Base-by-base conservation (phyloP, 2,888 invertebrate genomes). In the Torymus auratus region DNA sequence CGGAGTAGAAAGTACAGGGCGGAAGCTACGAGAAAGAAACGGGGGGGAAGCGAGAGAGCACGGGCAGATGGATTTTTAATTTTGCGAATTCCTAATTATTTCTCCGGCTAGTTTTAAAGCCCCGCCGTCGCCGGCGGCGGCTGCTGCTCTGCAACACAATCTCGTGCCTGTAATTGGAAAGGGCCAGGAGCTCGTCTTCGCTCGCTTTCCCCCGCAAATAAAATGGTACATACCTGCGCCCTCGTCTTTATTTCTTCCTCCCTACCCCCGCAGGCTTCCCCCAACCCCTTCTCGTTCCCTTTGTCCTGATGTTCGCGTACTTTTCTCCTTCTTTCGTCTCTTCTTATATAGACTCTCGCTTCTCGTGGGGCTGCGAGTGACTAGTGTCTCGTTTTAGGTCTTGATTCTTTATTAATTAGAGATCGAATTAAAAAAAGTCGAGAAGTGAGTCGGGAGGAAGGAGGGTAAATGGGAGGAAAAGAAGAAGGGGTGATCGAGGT, bases 81-180 rank as follows among this genome's bases (percentile, higher is more conserved):
- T 88, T 86, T 84, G 84, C 82, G 84, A 84, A 85, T 87, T 86
- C 83, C 85, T 87, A 87, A 87, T 87, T 88, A 87, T 85, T 86
- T 80, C 83, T 83, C 60, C 70, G 73, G 84, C 83, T 84, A 86
- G 85, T 87, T 87, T 86, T 84, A 85, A 85, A 85, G 83, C 82
- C 79, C 75, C 67, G 70, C 64, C 68, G 41, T 41, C 5, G 41
- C 41, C 68, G 72, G 58, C 58, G 55, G 74, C 61, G 77, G 69
- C 78, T 75, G 55, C 81, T 76, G 83, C 83, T 83, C 78, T 81
- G 83, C 83, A 83, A 85, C 83, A 84, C 84, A 86, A 87, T 85
- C 84, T 85, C 83, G 82, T 82, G 83, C 79, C 83, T 83, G 87
- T 86, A 87, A 86, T 87, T 87, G 87, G 81, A 87, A 85, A 86